phyloP scores from a whole-genome alignment of 2,113 vertebrate genomes.

The Chinchilla lanigera region DNA sequence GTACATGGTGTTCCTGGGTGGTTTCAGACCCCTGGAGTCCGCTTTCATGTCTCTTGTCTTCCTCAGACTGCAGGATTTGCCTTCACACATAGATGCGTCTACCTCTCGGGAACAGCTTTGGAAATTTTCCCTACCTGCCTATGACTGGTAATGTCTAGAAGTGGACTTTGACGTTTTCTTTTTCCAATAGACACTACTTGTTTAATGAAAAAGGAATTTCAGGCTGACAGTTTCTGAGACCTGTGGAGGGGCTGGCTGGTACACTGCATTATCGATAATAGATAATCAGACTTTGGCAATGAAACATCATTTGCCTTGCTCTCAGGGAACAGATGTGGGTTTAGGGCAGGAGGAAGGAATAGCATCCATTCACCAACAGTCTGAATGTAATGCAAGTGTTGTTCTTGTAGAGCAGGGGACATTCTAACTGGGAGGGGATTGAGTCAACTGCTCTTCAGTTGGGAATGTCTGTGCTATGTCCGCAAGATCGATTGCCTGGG shows the following conservation, averaged over 20 bases:
- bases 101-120: slow-evolving; percentile 30
- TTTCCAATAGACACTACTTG: not conserved
- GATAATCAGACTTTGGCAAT: not conserved
- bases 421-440: not conserved
- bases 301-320: not conserved
- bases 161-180: not conserved
- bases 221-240: not conserved
- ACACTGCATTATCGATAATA: not conserved
- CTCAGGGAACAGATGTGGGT: not conserved
- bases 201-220: slow-evolving; percentile 37
- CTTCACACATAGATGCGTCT: slow-evolving; percentile 34
- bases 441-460: not conserved
- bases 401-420: not conserved
- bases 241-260: not conserved
- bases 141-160: not conserved
- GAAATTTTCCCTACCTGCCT: slow-evolving; percentile 10
- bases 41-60: not conserved
- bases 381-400: not conserved
- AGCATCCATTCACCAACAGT: not conserved
- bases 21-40: not conserved
- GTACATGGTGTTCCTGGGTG: not conserved
- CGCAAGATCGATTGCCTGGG: not conserved
- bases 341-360: not conserved
- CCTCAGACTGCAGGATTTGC: not conserved
- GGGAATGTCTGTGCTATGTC: not conserved